phyloP scores from a whole-genome alignment of 2,113 vertebrate species.

The Chionis minor region DNA sequence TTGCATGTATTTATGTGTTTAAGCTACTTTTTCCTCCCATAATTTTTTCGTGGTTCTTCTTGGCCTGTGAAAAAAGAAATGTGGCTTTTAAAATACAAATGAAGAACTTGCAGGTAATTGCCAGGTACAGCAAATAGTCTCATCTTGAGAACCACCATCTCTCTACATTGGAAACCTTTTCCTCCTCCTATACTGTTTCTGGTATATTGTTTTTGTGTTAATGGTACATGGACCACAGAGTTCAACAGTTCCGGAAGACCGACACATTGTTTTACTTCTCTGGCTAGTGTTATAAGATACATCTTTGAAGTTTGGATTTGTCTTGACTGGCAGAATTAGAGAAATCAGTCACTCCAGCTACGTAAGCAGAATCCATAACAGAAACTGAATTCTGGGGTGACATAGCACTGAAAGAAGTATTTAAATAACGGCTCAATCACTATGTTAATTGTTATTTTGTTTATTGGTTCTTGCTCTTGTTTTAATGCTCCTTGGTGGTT shows the following conservation, averaged over 20 bases:
- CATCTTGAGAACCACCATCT: not conserved
- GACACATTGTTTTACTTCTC: not conserved
- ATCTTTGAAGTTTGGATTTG: not conserved
- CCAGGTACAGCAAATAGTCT: constrained; percentile 1
- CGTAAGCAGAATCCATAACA: not conserved
- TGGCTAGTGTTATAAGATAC: not conserved
- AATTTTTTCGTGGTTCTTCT: not conserved
- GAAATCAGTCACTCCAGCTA: not conserved
- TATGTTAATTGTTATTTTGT: not conserved
- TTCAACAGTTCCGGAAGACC: not conserved
- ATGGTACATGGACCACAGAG: not conserved
- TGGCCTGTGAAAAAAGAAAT: constrained; percentile 7
- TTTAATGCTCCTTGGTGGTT: not conserved
- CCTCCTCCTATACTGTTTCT: not conserved
- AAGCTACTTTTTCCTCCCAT: not conserved
- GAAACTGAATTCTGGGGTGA: not conserved
- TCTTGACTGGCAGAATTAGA: not conserved
- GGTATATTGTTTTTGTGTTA: not conserved
- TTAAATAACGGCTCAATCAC: not conserved
- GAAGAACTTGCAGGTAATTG: not conserved
- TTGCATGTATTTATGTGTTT: not conserved
- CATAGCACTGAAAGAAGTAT: not conserved
- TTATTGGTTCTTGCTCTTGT: constrained; percentile 8
- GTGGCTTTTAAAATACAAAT: constrained; percentile 9
- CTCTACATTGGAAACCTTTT: not conserved